phyloP scores from a whole-genome alignment of 1,140 invertebrate genomes.

The Philotrypesis tridentata region DNA sequence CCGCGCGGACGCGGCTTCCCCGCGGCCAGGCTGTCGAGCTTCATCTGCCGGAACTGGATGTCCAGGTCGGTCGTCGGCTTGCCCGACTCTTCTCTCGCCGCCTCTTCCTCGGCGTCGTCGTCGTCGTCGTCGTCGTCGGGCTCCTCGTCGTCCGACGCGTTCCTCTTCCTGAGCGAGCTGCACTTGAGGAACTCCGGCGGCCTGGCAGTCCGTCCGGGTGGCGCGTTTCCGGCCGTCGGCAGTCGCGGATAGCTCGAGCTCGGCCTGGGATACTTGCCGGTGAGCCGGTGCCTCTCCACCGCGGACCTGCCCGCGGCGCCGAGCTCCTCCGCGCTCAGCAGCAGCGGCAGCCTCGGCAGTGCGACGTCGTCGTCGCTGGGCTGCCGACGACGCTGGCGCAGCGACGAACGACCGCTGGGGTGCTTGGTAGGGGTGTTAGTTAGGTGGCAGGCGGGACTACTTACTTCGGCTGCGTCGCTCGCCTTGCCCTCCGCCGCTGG shows the following conservation, averaged over 20 bases:
- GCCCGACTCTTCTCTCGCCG: neutral
- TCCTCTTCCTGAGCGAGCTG: slow-evolving; percentile 51
- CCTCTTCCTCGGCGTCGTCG: neutral
- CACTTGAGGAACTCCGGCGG: slow-evolving; percentile 66
- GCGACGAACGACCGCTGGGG: slow-evolving; percentile 49
- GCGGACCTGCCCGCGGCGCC: neutral
- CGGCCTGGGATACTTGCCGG: slow-evolving; percentile 64
- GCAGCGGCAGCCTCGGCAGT: neutral
- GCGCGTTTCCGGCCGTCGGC: neutral
- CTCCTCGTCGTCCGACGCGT: neutral
- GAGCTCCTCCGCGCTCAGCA: slow-evolving; percentile 21
- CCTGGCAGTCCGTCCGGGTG: slow-evolving; percentile 46
- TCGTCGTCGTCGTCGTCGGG: slow-evolving; percentile 21
- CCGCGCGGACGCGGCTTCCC: slow-evolving; percentile 41
- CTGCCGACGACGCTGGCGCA: slow-evolving; percentile 67
- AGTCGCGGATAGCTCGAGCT: slow-evolving; percentile 57
- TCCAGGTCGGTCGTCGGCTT: slow-evolving; percentile 68
- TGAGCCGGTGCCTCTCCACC: neutral
- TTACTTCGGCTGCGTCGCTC: slow-evolving; percentile 70
- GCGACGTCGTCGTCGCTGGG: slow-evolving; percentile 50
- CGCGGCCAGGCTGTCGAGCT: slow-evolving; percentile 52
- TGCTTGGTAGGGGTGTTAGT: slow-evolving; percentile 46
- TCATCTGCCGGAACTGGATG: slow-evolving; percentile 66
- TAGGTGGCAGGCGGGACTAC: slow-evolving; percentile 66
- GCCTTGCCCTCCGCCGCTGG: slow-evolving; percentile 52